phyloP scores from a whole-genome alignment of 2,888 invertebrate species.

The Drosophila quinaria region DNA sequence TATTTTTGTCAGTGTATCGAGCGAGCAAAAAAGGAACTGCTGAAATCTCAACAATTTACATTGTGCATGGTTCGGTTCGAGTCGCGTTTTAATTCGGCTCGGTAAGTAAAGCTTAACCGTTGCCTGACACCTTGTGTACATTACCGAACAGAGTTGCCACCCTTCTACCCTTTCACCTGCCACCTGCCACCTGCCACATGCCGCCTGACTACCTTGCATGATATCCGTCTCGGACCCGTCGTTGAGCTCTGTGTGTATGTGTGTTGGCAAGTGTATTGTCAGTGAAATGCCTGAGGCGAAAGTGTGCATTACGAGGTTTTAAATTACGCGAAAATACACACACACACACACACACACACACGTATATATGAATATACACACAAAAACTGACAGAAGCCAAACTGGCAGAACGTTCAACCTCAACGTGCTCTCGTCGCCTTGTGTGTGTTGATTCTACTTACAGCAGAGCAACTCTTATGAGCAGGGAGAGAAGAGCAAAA shows the following conservation, averaged over 20 bases:
- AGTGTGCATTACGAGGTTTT: conserved; percentile 82
- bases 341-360: conserved; percentile 38
- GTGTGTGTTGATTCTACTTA: conserved; percentile 52
- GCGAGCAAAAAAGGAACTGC: conserved; percentile 21
- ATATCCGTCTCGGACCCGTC: conserved; percentile 21
- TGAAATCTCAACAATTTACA: conserved; percentile 74
- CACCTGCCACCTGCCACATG: background rate
- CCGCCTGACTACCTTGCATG: conserved; percentile 38
- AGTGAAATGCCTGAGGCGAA: conserved; percentile 78
- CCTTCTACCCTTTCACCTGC: background rate
- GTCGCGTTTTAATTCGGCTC: conserved; percentile 13
- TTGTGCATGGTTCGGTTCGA: conserved; percentile 23
- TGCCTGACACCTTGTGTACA: conserved; percentile 76
- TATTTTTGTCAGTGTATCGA: conserved; percentile 24
- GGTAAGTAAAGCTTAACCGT: conserved; percentile 81
- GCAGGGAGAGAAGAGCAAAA: background rate
- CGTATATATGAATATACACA: background rate
- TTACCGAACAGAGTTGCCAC: conserved; percentile 28
- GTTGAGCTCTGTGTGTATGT: conserved; percentile 41
- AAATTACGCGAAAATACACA: conserved; percentile 74
- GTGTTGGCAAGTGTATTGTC: conserved; percentile 72
- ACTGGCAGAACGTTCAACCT: conserved; percentile 35
- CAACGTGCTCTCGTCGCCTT: conserved; percentile 21
- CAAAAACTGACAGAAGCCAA: conserved; percentile 38
- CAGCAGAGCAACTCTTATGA: conserved; percentile 30